Evolutionary conservation across 2,113 vertebrate species (phyloP), one percentile per base, ranked within the genome.

Genomic region (Epinephelus moara): DNA sequence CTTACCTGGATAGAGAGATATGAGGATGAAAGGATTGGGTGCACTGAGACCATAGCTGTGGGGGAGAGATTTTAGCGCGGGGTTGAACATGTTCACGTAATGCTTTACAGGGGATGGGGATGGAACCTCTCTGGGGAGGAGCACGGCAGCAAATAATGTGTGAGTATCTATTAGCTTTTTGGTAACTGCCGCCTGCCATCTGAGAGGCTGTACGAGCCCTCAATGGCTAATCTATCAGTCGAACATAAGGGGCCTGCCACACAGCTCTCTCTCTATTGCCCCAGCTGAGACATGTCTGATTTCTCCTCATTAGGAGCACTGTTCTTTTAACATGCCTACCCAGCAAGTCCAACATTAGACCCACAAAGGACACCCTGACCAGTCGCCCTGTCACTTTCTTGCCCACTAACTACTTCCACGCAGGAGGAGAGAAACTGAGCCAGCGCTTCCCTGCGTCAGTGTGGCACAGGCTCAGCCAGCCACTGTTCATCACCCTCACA

Each of bases 1-100:
- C 83, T 85, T 90, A 92, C 90, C 90, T 93, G 91, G 92, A 90
- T 91, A 87, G 89, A 92, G 90, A 89, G 91, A 92, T 93, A 91
- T 50, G 70, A 86, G 91, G 84, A 93, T 92, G 91, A 91, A 93
- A 90, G 91, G 88, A 89, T 91, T 87, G 83, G 90, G 82, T 81
- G 90, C 81, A 80, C 75, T 67, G 88, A 89, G 83, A 92, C 91
- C 91, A 88, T 74, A 80, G 89, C 90, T 80, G 61, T 82, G 70
- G 81, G 87, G 87, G 82, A 90, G 90, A 91, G 90, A 92, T 92
- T 90, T 90, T 84, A 87, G 89, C 15, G 50, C 21, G 1, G 49
- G 75, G 87, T 60, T 90, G 89, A 91, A 91, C 89, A 81, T 93
- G 90, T 85, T 84, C 91, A 40, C 37, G 86, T 89, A 90, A 89